phyloP scores from a whole-genome alignment of 2,888 invertebrate genomes.

The Dicyrtomina minuta region DNA sequence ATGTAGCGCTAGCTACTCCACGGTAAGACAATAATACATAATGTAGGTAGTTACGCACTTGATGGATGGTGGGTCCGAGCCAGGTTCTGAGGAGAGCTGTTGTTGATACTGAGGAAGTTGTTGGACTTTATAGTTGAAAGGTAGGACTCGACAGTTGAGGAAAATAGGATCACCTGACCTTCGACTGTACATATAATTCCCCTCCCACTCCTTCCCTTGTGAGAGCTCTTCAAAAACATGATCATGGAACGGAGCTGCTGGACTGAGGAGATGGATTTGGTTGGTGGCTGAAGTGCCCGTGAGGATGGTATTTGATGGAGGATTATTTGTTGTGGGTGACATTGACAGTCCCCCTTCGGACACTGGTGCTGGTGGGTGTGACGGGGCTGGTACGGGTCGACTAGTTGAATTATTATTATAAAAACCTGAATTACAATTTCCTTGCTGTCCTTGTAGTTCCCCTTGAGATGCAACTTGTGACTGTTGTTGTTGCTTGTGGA shows the following conservation, averaged over 20 bases:
- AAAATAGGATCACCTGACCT: constrained; percentile 77
- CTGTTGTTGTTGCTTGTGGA: constrained; percentile 56
- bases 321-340: neutral
- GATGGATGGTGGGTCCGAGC: constrained; percentile 1
- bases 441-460: constrained; percentile 9
- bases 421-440: neutral
- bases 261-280: constrained; percentile 24
- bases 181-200: constrained; percentile 69
- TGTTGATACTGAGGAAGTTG: too few relatives aligned
- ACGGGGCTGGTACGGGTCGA: neutral
- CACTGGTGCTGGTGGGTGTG: neutral
- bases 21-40: too few relatives aligned
- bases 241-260: constrained; percentile 55
- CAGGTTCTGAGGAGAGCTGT: too few relatives aligned
- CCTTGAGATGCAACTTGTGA: constrained; percentile 20
- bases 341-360: neutral
- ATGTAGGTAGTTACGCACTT: too few relatives aligned
- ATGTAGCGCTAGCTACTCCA: too few relatives aligned
- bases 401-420: neutral
- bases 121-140: too few relatives aligned
- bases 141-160: constrained; percentile 75
- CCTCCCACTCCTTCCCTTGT: constrained; percentile 74
- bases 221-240: constrained; percentile 66
- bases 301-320: neutral
- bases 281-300: neutral